phyloP scores from a whole-genome alignment of 2,888 invertebrate genomes.

The Helleia helle region DNA sequence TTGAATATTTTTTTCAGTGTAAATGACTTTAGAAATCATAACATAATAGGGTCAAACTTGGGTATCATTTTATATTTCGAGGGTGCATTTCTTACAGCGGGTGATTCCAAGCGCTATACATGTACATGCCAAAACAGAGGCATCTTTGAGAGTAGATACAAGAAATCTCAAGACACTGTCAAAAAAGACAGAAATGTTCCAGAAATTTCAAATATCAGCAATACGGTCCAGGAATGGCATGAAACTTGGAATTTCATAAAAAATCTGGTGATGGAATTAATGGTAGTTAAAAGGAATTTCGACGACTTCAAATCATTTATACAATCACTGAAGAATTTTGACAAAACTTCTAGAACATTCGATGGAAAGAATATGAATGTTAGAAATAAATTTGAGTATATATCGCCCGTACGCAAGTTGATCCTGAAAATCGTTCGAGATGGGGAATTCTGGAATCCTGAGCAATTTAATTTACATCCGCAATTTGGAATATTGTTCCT shows the following conservation, averaged over 20 bases:
- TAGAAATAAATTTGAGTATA: no score
- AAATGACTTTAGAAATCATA: no score
- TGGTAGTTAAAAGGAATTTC: neutral
- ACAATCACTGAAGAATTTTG: neutral
- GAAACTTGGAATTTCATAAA: neutral
- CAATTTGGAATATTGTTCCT: neutral
- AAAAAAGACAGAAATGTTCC: neutral
- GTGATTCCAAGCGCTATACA: neutral
- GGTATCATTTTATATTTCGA: neutral
- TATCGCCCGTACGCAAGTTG: slow-evolving; percentile 1
- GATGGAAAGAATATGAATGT: no score
- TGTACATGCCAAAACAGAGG: neutral
- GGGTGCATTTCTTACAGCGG: neutral
- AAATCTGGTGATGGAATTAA: neutral
- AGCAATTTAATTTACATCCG: neutral
- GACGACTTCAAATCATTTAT: slow-evolving; percentile 1
- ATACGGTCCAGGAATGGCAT: neutral
- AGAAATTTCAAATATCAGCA: neutral
- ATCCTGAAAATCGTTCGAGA: neutral
- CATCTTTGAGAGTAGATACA: neutral
- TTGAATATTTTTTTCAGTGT: neutral
- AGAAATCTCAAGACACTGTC: neutral
- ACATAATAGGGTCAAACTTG: neutral
- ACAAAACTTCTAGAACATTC: neutral
- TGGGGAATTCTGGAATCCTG: neutral